Conservation (phyloP, 2,113 vertebrate genomes). For the Salvelinus alpinus region DNA sequence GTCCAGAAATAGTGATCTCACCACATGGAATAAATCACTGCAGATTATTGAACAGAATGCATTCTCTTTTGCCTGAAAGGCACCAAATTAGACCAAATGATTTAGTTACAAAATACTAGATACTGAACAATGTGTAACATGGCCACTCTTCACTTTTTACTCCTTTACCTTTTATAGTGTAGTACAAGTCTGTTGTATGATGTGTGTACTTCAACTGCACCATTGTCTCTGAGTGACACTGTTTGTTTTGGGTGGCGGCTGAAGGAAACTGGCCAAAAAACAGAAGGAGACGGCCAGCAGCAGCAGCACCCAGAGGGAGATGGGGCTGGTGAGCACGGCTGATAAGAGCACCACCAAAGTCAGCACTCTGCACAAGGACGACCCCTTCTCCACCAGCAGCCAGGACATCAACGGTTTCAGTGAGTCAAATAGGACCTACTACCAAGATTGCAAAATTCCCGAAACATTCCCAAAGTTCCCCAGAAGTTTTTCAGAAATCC, state of each 20-base stretch:
- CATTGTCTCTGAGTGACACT: background rate
- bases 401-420: constrained; percentile 96
- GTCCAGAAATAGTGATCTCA: background rate
- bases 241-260: constrained; percentile 69
- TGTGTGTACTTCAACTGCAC: background rate
- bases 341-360: constrained; percentile 91
- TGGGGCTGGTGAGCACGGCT: constrained; percentile 85
- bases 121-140: constrained; percentile 2
- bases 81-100: background rate
- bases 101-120: constrained; percentile 21
- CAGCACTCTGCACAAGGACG: constrained; percentile 89
- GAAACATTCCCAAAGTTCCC: too few relatives aligned
- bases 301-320: constrained; percentile 91
- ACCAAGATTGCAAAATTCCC: background rate
- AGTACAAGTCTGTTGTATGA: background rate
- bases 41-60: background rate
- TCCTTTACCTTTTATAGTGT: background rate
- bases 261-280: constrained; percentile 97
- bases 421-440: constrained; percentile 70
- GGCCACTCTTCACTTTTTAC: background rate
- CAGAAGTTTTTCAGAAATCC: too few relatives aligned
- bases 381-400: constrained; percentile 91
- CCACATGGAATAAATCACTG: background rate
- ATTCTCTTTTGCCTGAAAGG: background rate
- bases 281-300: constrained; percentile 93